Base-by-base conservation (phyloP, 2,113 vertebrate genomes). In the Phyllostomus hastatus region DNA sequence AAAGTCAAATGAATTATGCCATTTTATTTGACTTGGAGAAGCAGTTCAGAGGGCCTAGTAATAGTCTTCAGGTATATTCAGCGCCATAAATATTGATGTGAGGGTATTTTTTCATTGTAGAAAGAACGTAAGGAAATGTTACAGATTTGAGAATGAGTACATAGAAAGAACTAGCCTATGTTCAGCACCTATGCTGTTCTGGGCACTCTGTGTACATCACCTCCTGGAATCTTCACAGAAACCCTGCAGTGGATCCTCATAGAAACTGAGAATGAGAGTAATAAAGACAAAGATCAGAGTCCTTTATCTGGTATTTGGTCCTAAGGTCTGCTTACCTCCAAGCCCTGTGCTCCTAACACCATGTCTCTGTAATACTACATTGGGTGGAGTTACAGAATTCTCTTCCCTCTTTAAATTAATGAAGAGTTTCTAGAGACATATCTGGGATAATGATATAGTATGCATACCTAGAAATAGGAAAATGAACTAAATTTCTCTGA, bases 281-380 rank as follows among this genome's bases (percentile, higher is more conserved):
- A 64, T 70, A 81, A 91, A 93, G 64, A 86, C 46, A 52, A 79
- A 97, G 48, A 20, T 84, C 41, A 83, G 50, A 78, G 48, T 48
- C 8, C 26, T 86, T 94, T 88, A 87, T 88, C n/a, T 91, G 16
- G 28, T 95, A 41, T 87, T 95, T 86, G 28, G 19, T 67, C 54
- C 14, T 70, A 78, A 28, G 43, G 17, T 86, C 84, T 80, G 0
- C 57, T 89, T 87, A 59, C 35, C 38, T 87, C 9, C 50, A 70
- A 80, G 89, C n/a, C 33, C 52, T 92, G 15, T 83, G 24, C 43
- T 59, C 64, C 33, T 33, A 50, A 86, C 15, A 91, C 46, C 69
- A 80, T 57, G 7, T 94, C 80, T 90, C 48, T 82, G 4, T 52
- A 88, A 72, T 33, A 61, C 9, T 94, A 22, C 33, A 54, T 41